Evolutionary conservation across 2,113 vertebrate genomes (phyloP), one percentile per base, ranked within the genome.

Genomic region (Cercocebus atys): DNA sequence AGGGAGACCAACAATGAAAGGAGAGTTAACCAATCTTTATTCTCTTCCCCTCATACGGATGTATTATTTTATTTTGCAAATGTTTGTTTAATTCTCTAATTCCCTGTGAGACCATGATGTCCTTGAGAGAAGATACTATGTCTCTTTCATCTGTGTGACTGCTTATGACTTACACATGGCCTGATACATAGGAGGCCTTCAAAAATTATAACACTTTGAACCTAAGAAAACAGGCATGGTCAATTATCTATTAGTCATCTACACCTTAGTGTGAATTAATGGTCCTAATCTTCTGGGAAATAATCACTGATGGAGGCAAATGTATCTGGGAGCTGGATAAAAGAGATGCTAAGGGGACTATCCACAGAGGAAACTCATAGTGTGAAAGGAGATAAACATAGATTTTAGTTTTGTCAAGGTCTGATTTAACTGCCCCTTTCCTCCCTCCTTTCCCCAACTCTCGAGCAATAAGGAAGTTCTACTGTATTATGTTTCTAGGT

Each of bases 81-180:
- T 59, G 68, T 64, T 78, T 25, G 35, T 57, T 70, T 79, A 93
- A 93, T 47, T 89, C 27, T 91, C 47, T 86, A 50, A 23, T 68
- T 90, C 45, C 5, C 75, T 88, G 18, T 78, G 78, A 91, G 66
- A 85, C 20, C 64, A 52, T 13, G 61, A 59, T 73, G 32, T 73
- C 22, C 75, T 78, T 55, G 17, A 61, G 50, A 66, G 45, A 85
- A 79, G 27, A 20, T 13, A 73, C 25, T 11, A 7, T 47, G 17
- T 70, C 55, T 64, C 25, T 79, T 95, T 94, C 89, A 82, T 83
- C 83, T 91, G 45, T 75, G 43, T 92, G 64, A 20, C 27, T 80
- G 25, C 61, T 72, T 55, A 3, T 55, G 40, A 88, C 66, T 85
- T 91, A 35, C 70, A 85, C 11, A n/a, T 90, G 61, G 35, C 35